These are phyloP conservation scores for Griposia aprilina DNA, from an alignment of 2,888 invertebrate species.

Conservation along the genomic window DNA sequence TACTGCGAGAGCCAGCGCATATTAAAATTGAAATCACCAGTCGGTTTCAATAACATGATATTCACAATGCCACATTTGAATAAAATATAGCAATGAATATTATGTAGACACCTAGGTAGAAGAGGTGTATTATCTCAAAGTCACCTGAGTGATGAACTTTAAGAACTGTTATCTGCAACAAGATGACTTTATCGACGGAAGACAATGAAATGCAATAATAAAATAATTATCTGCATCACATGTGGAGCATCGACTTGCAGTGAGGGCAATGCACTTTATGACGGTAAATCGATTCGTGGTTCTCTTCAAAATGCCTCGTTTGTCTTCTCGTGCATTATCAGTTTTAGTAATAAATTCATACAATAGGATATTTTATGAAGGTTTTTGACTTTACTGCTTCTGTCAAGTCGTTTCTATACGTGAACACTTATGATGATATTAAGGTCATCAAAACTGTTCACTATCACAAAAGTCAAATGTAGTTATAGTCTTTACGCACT, in stretches of 20 bases:
- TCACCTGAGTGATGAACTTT: conserved; percentile 45
- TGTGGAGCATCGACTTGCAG: conserved; percentile 74
- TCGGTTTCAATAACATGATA: conserved; percentile 28
- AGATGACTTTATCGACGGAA: conserved; percentile 66
- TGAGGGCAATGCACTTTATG: conserved; percentile 78
- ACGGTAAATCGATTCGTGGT: conserved; percentile 79
- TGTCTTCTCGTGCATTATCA: conserved; percentile 75
- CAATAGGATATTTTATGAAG: conserved; percentile 73
- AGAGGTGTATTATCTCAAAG: conserved; percentile 31
- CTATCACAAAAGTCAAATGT: conserved; percentile 31
- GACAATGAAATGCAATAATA: conserved; percentile 74
- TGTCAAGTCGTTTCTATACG: conserved; percentile 60
- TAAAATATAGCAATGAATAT: conserved; percentile 14
- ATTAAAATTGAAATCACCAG: conserved; percentile 41
- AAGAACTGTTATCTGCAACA: conserved; percentile 54
- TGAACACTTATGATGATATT: conserved; percentile 54
- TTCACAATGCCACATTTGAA: conserved; percentile 52
- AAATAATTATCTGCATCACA: conserved; percentile 73
- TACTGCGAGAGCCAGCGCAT: conserved; percentile 17
- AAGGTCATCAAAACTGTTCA: conserved; percentile 46
- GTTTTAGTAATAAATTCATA: conserved; percentile 72
- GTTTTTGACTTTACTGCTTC: conserved; percentile 68
- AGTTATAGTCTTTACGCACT: conserved; percentile 18
- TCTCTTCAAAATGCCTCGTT: conserved; percentile 76
- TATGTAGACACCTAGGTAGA: background rate